These are phyloP conservation scores for Strigamia transsilvanica DNA, from an alignment of 2,888 invertebrate species.

Conservation along the genomic window DNA sequence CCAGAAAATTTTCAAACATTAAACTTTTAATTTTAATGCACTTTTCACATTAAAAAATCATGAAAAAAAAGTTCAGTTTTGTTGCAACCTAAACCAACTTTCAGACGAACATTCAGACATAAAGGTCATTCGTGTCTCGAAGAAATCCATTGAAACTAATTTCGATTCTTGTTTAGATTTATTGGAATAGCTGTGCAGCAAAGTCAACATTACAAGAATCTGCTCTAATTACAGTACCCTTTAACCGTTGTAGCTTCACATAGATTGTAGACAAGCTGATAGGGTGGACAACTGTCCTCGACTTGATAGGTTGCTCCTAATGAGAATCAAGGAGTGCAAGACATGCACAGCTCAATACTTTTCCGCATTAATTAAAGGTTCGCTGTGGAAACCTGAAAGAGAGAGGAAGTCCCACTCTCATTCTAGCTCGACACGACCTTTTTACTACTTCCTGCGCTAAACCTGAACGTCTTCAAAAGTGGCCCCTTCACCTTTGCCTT, in stretches of 20 bases:
- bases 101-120: too few relatives aligned
- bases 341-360: conserved; percentile 45
- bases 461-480: neutral
- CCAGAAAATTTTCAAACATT: too few relatives aligned
- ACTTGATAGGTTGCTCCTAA: conserved; percentile 2
- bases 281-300: conserved; percentile 29
- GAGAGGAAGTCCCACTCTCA: conserved; percentile 7
- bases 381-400: neutral
- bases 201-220: conserved; percentile 14
- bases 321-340: conserved; percentile 35
- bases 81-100: too few relatives aligned
- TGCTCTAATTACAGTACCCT: neutral
- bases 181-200: neutral
- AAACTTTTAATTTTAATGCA: too few relatives aligned
- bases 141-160: neutral
- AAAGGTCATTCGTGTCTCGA: neutral
- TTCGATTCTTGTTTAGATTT: conserved; percentile 20
- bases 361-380: conserved; percentile 38
- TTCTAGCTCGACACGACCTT: conserved; percentile 2
- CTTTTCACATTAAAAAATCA: too few relatives aligned
- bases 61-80: too few relatives aligned
- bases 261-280: conserved; percentile 36
- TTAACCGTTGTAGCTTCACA: neutral
- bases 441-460: neutral
- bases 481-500: conserved; percentile 22